Conservation (phyloP, 2,888 invertebrate species). For the Lymantria monacha region DNA sequence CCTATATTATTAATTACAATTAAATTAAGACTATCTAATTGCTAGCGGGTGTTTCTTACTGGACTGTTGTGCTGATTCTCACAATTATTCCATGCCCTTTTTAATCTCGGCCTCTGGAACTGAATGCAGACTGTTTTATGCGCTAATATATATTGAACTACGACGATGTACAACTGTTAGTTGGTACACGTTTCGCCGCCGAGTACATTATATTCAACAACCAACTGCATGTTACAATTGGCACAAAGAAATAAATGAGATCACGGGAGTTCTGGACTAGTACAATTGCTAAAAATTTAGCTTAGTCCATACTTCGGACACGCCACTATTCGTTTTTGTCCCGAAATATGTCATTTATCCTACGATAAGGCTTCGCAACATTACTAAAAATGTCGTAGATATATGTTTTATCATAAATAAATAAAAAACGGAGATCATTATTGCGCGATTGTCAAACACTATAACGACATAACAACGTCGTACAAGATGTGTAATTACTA, state of each 20-base stretch:
- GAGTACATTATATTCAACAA: conserved; percentile 26
- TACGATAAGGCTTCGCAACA: conserved; percentile 14
- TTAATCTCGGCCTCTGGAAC: conserved; percentile 53
- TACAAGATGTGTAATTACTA: conserved; percentile 7
- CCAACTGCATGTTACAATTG: conserved; percentile 29
- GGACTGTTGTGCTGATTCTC: conserved; percentile 68
- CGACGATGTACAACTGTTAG: neutral
- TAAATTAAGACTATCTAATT: conserved; percentile 79
- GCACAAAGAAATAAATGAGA: conserved; percentile 34
- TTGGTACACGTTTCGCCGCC: conserved; percentile 22
- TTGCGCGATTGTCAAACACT: conserved; percentile 16
- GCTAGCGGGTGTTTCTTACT: conserved; percentile 76
- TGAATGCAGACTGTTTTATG: conserved; percentile 40
- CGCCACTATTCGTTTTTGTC: conserved; percentile 6
- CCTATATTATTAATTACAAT: conserved; percentile 76
- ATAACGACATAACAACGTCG: conserved; percentile 9
- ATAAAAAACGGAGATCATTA: conserved; percentile 26
- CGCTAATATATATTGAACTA: neutral
- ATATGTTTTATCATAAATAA: conserved; percentile 20
- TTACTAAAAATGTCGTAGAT: conserved; percentile 9
- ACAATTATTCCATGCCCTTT: conserved; percentile 53
- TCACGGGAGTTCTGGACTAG: conserved; percentile 30
- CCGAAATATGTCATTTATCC: conserved; percentile 9
- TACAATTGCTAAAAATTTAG: conserved; percentile 22
- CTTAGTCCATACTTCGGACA: conserved; percentile 19